Evolutionary conservation across 2,113 vertebrate genomes (phyloP).

Genomic region (Sminthopsis crassicaudata): DNA sequence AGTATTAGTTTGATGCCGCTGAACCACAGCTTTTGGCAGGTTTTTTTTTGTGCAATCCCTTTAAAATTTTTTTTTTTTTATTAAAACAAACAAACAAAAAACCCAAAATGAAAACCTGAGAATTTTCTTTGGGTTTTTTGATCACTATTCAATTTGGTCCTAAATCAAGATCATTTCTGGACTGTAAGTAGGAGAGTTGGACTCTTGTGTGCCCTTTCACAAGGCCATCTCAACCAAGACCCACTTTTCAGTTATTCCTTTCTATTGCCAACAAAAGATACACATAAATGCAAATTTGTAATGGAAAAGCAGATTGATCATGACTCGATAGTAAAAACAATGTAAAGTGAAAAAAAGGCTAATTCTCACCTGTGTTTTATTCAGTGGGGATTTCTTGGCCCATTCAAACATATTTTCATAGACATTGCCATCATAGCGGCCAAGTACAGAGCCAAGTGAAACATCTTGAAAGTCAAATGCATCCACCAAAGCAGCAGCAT

Average conservation of each 20-base stretch:
- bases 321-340: not conserved
- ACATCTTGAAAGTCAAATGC: conserved; percentile 92
- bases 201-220: not conserved
- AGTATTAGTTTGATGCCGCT: not conserved
- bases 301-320: not conserved
- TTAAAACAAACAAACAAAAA: too few relatives aligned
- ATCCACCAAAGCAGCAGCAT: conserved; percentile 93
- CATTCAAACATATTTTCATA: conserved; percentile 98
- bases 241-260: not conserved
- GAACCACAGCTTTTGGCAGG: not conserved
- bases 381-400: conserved; percentile 95
- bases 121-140: not conserved
- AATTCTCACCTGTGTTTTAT: conserved; percentile 91
- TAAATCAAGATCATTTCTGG: not conserved
- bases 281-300: not conserved
- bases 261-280: not conserved
- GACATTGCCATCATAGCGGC: conserved; percentile 96
- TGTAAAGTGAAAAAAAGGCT: not conserved
- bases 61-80: too few relatives aligned
- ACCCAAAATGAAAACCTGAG: not conserved
- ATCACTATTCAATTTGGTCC: not conserved
- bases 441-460: conserved; percentile 92
- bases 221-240: not conserved
- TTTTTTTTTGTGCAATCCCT: not conserved
- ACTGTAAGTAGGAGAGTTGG: not conserved